Evolutionary conservation across 2,113 vertebrate species (phyloP), one percentile per base, ranked within the genome.

Genomic region (Grallaria varia): DNA sequence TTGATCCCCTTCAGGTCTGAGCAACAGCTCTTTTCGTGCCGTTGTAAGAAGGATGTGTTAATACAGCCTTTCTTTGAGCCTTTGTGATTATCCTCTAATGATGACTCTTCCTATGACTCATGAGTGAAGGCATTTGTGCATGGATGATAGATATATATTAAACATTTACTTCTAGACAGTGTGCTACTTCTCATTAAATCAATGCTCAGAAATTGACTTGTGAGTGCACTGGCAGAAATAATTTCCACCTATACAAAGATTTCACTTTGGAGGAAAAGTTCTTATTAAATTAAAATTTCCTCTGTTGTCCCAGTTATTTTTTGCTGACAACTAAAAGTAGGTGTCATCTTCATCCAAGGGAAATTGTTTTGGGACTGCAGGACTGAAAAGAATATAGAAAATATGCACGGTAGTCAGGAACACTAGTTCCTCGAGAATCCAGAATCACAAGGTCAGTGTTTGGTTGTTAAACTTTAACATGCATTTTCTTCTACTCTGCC

Each of bases 221-320:
- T 60, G 44, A 92, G 37, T 77, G 68, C 69, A 74, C 62, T 84
- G 76, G 81, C 75, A 96, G 86, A 92, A 97, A 94, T 96, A 82
- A 97, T 96, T 97, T 93, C 94, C 84, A 93, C 86, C 58, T 94
- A 71, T 79, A 73, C 53, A 90, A 90, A 97, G 47, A 94, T 88
- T 81, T 93, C 73, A 84, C 50, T 90, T 87, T 62, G 75, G 40
- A 94, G 53, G 56, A 95, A 85, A 95, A 95, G n/a, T 92, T 85
- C 62, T 67, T 39, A 95, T 87, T 84, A 95, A 91, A 94, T 85
- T 40, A 94, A 93, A 97, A 81, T 88, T n/a, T 93, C 25, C 30
- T 49, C 30, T 90, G 33, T 71, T 95, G 68, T 83, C 64, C 28
- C 33, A 45, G 84, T 53, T 97, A 49, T 84, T 90, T 79, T 53